Conservation (phyloP, 1,140 invertebrate species). For the Formica selysi region DNA sequence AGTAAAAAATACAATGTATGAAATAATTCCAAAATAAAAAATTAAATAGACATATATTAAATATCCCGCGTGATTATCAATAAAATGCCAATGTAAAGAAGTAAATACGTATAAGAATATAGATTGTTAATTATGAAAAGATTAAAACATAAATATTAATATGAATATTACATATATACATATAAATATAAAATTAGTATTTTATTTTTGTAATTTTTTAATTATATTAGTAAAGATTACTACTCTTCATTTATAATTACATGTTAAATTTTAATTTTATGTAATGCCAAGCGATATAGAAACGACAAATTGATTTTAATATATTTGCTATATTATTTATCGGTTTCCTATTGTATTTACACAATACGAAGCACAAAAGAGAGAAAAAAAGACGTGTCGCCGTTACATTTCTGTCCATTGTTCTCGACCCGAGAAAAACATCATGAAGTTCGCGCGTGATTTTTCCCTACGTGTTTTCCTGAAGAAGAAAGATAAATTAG, state of each 20-base stretch:
- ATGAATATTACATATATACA: too few species aligned
- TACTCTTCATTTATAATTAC: not conserved
- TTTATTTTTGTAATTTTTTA: not conserved
- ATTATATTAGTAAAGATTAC: not conserved
- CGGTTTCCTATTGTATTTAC: not conserved
- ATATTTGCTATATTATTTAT: not conserved
- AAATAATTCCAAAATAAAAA: too few species aligned
- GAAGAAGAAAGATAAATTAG: slow-evolving; percentile 65
- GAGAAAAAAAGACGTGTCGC: not conserved
- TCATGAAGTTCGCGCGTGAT: slow-evolving; percentile 13
- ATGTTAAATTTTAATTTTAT: slow-evolving; percentile 1
- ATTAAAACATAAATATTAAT: too few species aligned
- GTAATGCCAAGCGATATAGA: not conserved
- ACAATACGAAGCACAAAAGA: slow-evolving; percentile 6
- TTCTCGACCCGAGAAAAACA: slow-evolving; percentile 19
- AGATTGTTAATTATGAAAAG: too few species aligned
- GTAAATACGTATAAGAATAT: too few species aligned
- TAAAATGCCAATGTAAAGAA: too few species aligned
- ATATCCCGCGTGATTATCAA: too few species aligned
- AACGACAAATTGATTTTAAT: not conserved
- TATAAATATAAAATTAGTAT: not conserved
- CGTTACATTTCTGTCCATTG: not conserved
- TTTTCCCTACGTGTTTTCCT: slow-evolving; percentile 15
- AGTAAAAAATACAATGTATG: too few species aligned
- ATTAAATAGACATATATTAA: too few species aligned